Conservation (phyloP, 1,140 invertebrate genomes). For the Polyergus mexicanus region DNA sequence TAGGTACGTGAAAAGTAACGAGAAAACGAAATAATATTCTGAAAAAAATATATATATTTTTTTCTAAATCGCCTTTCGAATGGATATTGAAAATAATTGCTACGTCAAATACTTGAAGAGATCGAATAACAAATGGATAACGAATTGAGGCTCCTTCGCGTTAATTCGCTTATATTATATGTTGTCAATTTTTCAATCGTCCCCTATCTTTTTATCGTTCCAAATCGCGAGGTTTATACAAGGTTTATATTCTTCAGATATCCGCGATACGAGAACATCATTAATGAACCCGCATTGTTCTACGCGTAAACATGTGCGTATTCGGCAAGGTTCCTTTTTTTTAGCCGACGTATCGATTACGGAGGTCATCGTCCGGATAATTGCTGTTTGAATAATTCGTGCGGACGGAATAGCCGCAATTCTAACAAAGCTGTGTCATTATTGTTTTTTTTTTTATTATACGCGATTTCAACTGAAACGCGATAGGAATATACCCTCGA, state of each 20-base stretch:
- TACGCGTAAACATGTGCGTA: not conserved
- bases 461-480: not conserved
- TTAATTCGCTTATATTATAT: not conserved
- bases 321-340: constrained; percentile 31
- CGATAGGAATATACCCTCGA: not conserved
- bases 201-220: not conserved
- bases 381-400: constrained; percentile 52
- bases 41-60: not conserved
- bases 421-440: constrained; percentile 3
- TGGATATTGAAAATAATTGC: not conserved
- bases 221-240: not conserved
- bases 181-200: not conserved
- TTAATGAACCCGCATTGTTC: not conserved
- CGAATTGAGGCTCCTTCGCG: not conserved
- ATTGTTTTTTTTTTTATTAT: constrained; percentile 5
- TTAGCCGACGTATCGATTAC: constrained; percentile 43
- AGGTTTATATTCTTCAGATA: not conserved
- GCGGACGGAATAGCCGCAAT: constrained; percentile 32
- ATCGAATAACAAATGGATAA: not conserved
- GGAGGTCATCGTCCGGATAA: constrained; percentile 43
- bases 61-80: not conserved
- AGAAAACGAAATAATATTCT: not conserved
- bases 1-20: not conserved
- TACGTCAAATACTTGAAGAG: not conserved
- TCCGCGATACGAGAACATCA: not conserved